Evolutionary conservation across 2,888 invertebrate genomes (phyloP).

Genomic region (Crioceris asparagi): DNA sequence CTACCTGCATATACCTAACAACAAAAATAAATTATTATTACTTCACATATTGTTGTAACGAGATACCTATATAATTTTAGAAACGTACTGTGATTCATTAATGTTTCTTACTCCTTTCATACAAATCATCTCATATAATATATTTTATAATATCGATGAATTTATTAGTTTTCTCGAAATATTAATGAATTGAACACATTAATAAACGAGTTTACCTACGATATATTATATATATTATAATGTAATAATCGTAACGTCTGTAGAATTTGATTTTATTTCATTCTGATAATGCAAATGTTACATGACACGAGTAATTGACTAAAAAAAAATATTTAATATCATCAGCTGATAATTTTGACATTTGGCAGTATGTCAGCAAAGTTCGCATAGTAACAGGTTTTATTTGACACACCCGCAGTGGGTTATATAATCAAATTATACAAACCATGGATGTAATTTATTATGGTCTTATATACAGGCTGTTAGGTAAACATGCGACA

Average conservation of each 20-base stretch:
- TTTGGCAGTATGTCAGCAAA: too few relatives aligned
- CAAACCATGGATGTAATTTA: too few relatives aligned
- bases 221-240: slow-evolving; percentile 29
- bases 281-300: too few relatives aligned
- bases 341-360: too few relatives aligned
- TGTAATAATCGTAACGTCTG: slow-evolving; percentile 33
- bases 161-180: slow-evolving; percentile 12
- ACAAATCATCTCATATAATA: slow-evolving; percentile 4
- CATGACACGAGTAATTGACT: too few relatives aligned
- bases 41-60: slow-evolving; percentile 21
- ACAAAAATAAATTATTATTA: slow-evolving; percentile 15
- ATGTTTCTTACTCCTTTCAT: slow-evolving; percentile 8
- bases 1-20: slow-evolving; percentile 15
- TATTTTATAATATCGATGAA: background rate
- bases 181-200: slow-evolving; percentile 15
- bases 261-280: slow-evolving; percentile 18
- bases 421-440: too few relatives aligned
- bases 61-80: slow-evolving; percentile 11
- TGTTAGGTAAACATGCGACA: too few relatives aligned
- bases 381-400: too few relatives aligned
- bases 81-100: slow-evolving; percentile 14
- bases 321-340: too few relatives aligned
- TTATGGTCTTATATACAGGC: too few relatives aligned
- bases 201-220: slow-evolving; percentile 21
- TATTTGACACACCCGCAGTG: too few relatives aligned